Percentiles rank a stretch among this genome's conserved stretches.
phyloP scores from a whole-genome alignment of 2,888 invertebrate species.

The Drosophila emarginata region DNA sequence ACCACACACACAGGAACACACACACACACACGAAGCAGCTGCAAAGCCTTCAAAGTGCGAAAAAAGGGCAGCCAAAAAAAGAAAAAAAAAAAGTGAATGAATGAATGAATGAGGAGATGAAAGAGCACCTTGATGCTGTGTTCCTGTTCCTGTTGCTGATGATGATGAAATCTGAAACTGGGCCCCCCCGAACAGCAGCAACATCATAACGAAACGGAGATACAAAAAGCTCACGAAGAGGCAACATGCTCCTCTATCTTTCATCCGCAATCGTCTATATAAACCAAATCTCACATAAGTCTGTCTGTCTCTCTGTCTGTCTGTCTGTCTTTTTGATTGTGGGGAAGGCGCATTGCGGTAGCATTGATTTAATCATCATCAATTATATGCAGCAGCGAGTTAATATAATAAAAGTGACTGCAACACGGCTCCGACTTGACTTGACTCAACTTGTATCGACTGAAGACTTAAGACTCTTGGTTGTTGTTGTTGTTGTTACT shows the following conservation, averaged over 20 bases:
- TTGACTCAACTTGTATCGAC: conserved; percentile 1
- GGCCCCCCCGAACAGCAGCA: neutral
- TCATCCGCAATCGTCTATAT: conserved; percentile 8
- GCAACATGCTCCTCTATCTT: conserved; percentile 21
- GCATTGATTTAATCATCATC: conserved; percentile 82
- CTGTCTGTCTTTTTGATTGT: conserved; percentile 36
- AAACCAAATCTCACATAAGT: conserved; percentile 6
- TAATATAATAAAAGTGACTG: conserved; percentile 77
- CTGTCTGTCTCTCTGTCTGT: conserved; percentile 9
- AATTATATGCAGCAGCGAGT: conserved; percentile 80
- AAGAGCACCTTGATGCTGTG: neutral
- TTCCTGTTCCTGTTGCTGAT: neutral
- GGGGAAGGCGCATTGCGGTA: conserved; percentile 76
- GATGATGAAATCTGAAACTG: conserved; percentile 45
- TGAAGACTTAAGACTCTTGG: conserved; percentile 13
- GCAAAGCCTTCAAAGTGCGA: conserved; percentile 12
- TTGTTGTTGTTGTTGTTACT: neutral
- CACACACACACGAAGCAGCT: neutral
- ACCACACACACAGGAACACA: neutral
- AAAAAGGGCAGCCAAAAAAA: conserved; percentile 20
- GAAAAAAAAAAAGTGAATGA: neutral
- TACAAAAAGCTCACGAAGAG: conserved; percentile 15
- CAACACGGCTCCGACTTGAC: conserved; percentile 28
- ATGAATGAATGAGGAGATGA: conserved; percentile 1
- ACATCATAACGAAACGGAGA: conserved; percentile 10